These are phyloP conservation scores for Lacerta viridis DNA, from an alignment of 2,797 vertebrate species.

Conservation along the genomic window DNA sequence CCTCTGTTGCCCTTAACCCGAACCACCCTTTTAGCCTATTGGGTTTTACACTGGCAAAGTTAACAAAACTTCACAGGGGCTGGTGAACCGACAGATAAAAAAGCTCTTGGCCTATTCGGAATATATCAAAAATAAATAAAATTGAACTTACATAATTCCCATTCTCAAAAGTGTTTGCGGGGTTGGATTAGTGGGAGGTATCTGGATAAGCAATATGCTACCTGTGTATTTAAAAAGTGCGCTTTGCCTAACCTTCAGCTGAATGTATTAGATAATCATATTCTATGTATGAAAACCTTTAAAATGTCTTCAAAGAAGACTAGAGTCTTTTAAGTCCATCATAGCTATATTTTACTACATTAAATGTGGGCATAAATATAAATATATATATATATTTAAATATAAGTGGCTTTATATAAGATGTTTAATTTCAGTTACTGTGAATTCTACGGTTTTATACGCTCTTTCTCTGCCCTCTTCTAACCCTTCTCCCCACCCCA, in stretches of 20 bases:
- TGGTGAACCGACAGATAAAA: background rate
- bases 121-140: background rate
- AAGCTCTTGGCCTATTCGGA: background rate
- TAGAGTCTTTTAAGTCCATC: constrained; percentile 89
- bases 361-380: constrained; percentile 92
- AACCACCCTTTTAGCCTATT: background rate
- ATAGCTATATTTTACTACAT: constrained; percentile 93
- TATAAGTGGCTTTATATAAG: constrained; percentile 90
- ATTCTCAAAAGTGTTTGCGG: constrained; percentile 23
- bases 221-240: constrained; percentile 82
- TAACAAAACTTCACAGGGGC: background rate
- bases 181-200: constrained; percentile 44
- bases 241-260: constrained; percentile 87
- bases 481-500: constrained; percentile 60
- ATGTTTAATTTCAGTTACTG: constrained; percentile 90
- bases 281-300: constrained; percentile 90
- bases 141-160: rapidly evolving
- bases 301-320: constrained; percentile 93
- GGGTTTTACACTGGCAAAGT: background rate
- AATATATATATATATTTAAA: constrained; percentile 90
- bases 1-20: background rate
- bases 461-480: constrained; percentile 72
- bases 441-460: constrained; percentile 88
- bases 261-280: constrained; percentile 91
- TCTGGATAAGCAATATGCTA: constrained; percentile 73